phyloP scores from a whole-genome alignment of 1,140 invertebrate genomes.

The Platyscapa corneri region DNA sequence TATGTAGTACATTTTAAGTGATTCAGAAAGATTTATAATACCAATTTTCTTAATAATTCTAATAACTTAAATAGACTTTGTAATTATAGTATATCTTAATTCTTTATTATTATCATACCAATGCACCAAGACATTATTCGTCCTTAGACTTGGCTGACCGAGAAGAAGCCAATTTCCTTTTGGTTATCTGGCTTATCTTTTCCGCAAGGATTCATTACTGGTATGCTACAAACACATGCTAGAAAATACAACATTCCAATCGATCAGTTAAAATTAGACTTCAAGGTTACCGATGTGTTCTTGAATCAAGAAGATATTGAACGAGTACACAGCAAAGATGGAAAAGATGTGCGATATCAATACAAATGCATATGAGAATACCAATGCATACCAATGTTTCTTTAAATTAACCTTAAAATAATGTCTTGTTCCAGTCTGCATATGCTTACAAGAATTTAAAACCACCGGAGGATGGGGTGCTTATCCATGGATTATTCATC shows the following conservation, averaged over 20 bases:
- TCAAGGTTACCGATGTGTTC: constrained; percentile 75
- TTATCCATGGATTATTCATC: constrained; percentile 90
- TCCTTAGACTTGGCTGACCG: constrained; percentile 81
- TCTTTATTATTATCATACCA: too few relatives aligned
- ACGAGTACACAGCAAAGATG: constrained; percentile 69
- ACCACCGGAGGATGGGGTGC: constrained; percentile 82
- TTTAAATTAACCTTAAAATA: too few relatives aligned
- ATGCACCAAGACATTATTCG: neutral
- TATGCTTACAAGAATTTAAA: constrained; percentile 76
- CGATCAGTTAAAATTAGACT: constrained; percentile 89
- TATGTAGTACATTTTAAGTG: too few relatives aligned
- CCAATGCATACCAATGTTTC: neutral
- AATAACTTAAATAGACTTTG: too few relatives aligned
- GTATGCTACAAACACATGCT: constrained; percentile 88
- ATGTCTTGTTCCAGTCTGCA: neutral
- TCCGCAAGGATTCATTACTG: constrained; percentile 92
- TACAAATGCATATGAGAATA: too few relatives aligned
- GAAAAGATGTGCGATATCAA: constrained; percentile 64
- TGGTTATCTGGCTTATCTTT: constrained; percentile 95
- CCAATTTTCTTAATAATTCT: too few relatives aligned
- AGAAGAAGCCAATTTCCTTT: constrained; percentile 84
- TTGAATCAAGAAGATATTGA: constrained; percentile 82
- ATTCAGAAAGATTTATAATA: too few relatives aligned
- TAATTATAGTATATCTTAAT: too few relatives aligned
- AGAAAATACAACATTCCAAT: constrained; percentile 89